Conservation (phyloP, 1,140 invertebrate species). For the Drosophila pseudoobscura region DNA sequence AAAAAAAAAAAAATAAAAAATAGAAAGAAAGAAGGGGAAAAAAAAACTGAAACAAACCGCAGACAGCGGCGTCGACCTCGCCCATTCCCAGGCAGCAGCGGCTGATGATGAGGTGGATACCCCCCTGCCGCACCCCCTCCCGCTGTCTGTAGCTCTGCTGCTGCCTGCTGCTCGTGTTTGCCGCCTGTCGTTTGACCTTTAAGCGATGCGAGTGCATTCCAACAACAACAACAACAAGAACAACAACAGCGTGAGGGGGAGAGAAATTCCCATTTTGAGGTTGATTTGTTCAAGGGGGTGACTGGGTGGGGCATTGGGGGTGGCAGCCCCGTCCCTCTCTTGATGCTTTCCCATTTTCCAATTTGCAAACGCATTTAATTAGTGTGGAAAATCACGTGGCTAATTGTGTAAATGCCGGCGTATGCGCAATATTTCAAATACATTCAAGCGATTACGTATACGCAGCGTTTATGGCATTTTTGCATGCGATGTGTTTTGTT, state of each 20-base stretch:
- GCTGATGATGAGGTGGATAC: slow-evolving; percentile 38
- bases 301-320: no score
- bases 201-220: slow-evolving; percentile 49
- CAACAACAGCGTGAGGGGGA: background rate
- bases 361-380: slow-evolving; percentile 48
- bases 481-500: slow-evolving; percentile 9
- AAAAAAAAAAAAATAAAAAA: slow-evolving; percentile 39
- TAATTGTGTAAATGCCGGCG: slow-evolving; percentile 38
- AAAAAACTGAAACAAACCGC: slow-evolving; percentile 58
- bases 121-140: no score
- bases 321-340: background rate
- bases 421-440: slow-evolving; percentile 33
- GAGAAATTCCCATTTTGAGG: slow-evolving; percentile 30
- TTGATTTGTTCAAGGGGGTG: background rate
- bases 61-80: slow-evolving; percentile 66
- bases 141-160: background rate
- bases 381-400: slow-evolving; percentile 57
- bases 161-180: slow-evolving; percentile 15
- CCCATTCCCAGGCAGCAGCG: slow-evolving; percentile 50
- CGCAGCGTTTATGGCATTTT: slow-evolving; percentile 24
- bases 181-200: slow-evolving; percentile 67
- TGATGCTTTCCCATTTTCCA: slow-evolving; percentile 17
- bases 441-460: slow-evolving; percentile 41
- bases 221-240: slow-evolving; percentile 34
- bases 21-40: slow-evolving; percentile 19